Conservation (phyloP, 1,140 invertebrate genomes). For the Philaenus spumarius region DNA sequence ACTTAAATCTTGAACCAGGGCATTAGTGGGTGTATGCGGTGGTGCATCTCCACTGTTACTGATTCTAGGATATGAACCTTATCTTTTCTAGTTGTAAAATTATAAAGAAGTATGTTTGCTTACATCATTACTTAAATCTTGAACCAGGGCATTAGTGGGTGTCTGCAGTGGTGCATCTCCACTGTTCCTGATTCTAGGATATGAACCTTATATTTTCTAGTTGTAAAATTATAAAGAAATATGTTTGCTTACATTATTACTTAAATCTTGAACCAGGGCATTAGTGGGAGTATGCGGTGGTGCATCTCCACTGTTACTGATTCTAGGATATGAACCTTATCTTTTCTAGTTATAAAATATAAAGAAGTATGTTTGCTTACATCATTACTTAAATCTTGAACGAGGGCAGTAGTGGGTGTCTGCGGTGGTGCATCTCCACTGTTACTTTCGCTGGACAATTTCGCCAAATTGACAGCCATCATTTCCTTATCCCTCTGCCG, state of each 20-base stretch:
- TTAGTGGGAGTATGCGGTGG: constrained; percentile 31
- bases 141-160: constrained; percentile 31
- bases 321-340: too few species aligned
- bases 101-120: constrained; percentile 6
- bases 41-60: constrained; percentile 37
- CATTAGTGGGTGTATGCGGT: constrained; percentile 31
- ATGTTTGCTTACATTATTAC: constrained; percentile 51
- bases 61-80: too few species aligned
- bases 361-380: constrained; percentile 33
- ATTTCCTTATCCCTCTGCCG: constrained; percentile 70
- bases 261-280: constrained; percentile 39
- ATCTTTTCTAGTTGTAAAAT: too few species aligned
- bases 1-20: constrained; percentile 40
- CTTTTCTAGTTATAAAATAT: too few species aligned
- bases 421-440: constrained; percentile 34
- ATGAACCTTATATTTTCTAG: too few species aligned
- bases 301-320: constrained; percentile 37
- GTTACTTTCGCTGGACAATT: constrained; percentile 48
- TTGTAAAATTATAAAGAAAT: too few species aligned
- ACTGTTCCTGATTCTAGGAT: too few species aligned
- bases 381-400: constrained; percentile 49
- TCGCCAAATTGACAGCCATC: constrained; percentile 52
- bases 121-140: constrained; percentile 52
- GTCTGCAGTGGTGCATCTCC: constrained; percentile 30
- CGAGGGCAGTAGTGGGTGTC: constrained; percentile 30